These are phyloP conservation scores for Tenthredo amoena DNA, from an alignment of 2,888 invertebrate species.

Conservation along the genomic window DNA sequence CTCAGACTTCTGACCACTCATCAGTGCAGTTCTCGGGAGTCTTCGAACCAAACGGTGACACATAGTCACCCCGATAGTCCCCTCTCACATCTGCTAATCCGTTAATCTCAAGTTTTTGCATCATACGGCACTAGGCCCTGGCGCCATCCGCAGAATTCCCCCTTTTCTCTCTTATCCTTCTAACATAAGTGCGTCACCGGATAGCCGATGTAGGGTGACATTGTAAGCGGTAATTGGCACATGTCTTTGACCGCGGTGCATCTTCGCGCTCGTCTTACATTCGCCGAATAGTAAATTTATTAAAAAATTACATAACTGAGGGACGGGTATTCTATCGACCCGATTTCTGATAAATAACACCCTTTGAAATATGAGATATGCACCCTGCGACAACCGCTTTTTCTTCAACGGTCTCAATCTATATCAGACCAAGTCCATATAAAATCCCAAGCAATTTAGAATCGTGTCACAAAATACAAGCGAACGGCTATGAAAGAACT, in stretches of 20 bases:
- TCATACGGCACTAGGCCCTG: slow-evolving; percentile 25
- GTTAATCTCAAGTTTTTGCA: slow-evolving; percentile 45
- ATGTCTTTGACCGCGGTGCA: slow-evolving; percentile 24
- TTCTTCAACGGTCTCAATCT: too few relatives aligned
- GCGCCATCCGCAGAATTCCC: slow-evolving; percentile 22
- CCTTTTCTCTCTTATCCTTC: not conserved
- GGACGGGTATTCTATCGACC: not conserved
- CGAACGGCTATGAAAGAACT: too few relatives aligned
- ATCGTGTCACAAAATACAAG: too few relatives aligned
- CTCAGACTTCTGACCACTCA: slow-evolving; percentile 22
- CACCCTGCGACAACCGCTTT: too few relatives aligned
- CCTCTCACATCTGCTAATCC: slow-evolving; percentile 48
- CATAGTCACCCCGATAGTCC: slow-evolving; percentile 37
- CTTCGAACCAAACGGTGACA: slow-evolving; percentile 36
- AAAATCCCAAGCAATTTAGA: too few relatives aligned
- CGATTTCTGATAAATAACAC: too few relatives aligned
- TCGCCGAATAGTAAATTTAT: not conserved
- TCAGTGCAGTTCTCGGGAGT: slow-evolving; percentile 24
- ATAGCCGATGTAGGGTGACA: slow-evolving; percentile 30
- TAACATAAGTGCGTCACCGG: slow-evolving; percentile 7
- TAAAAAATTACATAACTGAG: not conserved
- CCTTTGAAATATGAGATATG: too few relatives aligned
- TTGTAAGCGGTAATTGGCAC: slow-evolving; percentile 18
- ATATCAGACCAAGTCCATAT: too few relatives aligned
- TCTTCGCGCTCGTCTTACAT: not conserved